phyloP scores from a whole-genome alignment of 2,113 vertebrate species.

The Arvicanthis niloticus region DNA sequence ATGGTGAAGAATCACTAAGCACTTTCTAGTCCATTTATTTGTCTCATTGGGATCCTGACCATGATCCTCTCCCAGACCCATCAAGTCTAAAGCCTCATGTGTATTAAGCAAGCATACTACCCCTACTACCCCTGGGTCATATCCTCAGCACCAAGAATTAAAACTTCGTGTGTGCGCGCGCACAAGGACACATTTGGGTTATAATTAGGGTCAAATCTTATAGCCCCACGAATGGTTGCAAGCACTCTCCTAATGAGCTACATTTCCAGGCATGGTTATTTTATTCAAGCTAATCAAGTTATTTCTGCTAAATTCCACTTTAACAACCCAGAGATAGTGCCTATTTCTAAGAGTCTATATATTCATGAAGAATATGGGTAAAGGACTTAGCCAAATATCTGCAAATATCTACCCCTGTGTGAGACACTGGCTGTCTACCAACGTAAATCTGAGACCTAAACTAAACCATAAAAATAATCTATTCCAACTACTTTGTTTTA shows the following conservation, averaged over 20 bases:
- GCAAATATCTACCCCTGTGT: not conserved
- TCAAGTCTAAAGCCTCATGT: not conserved
- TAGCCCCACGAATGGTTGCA: too few species aligned
- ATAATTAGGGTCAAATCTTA: not conserved
- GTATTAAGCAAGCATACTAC: not conserved
- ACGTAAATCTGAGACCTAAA: not conserved
- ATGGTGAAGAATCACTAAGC: not conserved
- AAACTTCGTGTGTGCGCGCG: not conserved
- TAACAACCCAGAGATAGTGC: not conserved
- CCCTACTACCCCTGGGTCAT: not conserved
- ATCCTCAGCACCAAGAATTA: not conserved
- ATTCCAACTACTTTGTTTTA: not conserved
- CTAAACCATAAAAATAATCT: not conserved
- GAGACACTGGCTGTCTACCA: not conserved
- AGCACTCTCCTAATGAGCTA: not conserved
- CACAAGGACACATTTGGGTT: too few species aligned
- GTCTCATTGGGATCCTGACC: not conserved
- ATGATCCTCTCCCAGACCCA: not conserved
- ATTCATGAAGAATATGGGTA: not conserved
- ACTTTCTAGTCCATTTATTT: not conserved
- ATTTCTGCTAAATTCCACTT: conserved; percentile 19
- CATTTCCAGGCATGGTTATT: not conserved
- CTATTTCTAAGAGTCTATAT: conserved; percentile 6
- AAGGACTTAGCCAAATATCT: not conserved
- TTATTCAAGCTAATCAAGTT: not conserved